These are phyloP conservation scores for Ceratina japonica DNA, from an alignment of 1,140 invertebrate genomes.

Conservation along the genomic window DNA sequence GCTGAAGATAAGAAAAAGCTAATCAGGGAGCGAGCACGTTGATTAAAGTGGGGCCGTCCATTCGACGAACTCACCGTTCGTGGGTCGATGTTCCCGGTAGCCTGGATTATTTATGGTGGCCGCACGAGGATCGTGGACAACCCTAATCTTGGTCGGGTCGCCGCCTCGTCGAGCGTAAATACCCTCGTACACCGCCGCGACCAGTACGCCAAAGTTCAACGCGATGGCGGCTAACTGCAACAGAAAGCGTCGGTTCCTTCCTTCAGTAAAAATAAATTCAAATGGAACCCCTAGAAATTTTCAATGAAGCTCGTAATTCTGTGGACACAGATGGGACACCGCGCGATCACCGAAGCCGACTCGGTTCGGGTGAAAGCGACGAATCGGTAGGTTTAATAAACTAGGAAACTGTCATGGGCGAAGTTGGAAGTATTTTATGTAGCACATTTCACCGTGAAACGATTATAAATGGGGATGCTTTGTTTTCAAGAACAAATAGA, in stretches of 20 bases:
- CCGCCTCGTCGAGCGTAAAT: conserved; percentile 86
- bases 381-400: background rate
- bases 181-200: conserved; percentile 88
- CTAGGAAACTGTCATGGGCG: background rate
- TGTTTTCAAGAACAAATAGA: background rate
- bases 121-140: conserved; percentile 80
- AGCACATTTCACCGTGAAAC: too few relatives aligned
- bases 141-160: conserved; percentile 86
- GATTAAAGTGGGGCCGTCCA: background rate
- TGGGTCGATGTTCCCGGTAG: conserved; percentile 85
- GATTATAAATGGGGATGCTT: background rate
- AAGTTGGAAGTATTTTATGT: background rate
- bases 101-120: conserved; percentile 91
- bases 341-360: background rate
- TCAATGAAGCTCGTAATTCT: background rate
- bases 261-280: background rate
- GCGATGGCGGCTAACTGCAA: conserved; percentile 88
- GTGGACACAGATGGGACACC: background rate
- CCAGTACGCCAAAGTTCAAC: conserved; percentile 86
- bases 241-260: conserved; percentile 5
- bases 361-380: background rate
- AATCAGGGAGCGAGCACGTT: background rate
- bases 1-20: background rate
- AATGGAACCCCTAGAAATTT: background rate
- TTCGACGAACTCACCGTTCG: conserved; percentile 79